Evolutionary conservation across 2,888 invertebrate species (phyloP), one percentile per base, ranked within the genome.

Genomic region (Pasiphila rectangulata): DNA sequence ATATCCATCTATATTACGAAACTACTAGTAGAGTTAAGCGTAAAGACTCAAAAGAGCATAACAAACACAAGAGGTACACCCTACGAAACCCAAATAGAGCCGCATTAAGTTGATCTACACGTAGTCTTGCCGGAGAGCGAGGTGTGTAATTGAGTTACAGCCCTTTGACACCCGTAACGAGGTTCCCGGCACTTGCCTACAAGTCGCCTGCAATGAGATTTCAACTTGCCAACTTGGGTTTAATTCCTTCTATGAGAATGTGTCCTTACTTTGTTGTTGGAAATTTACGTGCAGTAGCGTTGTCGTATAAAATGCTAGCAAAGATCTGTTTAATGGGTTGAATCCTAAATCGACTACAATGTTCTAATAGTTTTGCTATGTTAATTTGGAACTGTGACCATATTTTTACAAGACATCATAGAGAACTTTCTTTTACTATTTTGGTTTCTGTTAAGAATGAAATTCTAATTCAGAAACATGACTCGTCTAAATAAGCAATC

Each of bases 131-230:
- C 50, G 56, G 58, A 57, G 68, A 65, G 69, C 69, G 68, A 82
- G 75, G 80, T 79, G 78, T 76, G 77, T 86, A 87, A 88, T 88
- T 81, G 77, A 80, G 85, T 88, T 85, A 84, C 69, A 73, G 79
- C 79, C 82, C 87, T 86, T 85, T 85, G 87, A 85, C 84, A 75
- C 83, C 79, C 78, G 66, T 87, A 87, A 87, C 83, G 76, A 86
- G 81, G 84, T 86, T 86, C 80, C 75, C 68, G 61, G 64, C 75
- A 79, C 80, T 79, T 78, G 79, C 73, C 53, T 51, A 45, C 52
- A 48, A 46, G 51, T 48, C 48, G 35, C 15, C 24, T 24, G 43
- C 46, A 51, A 51, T 51, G 46, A 51, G 44, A 51, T 56, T 53
- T 48, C 29, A 50, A 46, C 51, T 51, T 46, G 21, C 38, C 30